These are phyloP conservation scores for Buphagus erythrorhynchus DNA, from an alignment of 2,797 vertebrate species.

Conservation along the genomic window DNA sequence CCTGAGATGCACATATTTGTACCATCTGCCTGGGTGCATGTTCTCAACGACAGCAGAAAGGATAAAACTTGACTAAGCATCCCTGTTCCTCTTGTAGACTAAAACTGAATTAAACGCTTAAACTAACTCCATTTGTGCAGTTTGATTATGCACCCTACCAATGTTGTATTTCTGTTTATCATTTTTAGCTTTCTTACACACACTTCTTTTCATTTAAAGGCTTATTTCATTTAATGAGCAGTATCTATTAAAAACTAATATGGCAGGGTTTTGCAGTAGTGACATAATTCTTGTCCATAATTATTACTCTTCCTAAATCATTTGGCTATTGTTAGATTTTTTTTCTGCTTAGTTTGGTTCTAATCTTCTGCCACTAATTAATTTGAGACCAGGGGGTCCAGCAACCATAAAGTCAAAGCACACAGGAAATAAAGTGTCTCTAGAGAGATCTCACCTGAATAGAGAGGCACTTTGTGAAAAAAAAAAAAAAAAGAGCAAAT, in stretches of 20 bases:
- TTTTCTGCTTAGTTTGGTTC: neutral
- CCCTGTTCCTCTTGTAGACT: neutral
- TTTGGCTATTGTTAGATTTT: neutral
- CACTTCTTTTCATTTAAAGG: neutral
- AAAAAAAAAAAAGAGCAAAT: neutral
- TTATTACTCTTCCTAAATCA: neutral
- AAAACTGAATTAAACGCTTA: neutral
- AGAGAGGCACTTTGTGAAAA: neutral
- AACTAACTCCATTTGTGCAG: neutral
- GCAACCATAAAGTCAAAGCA: neutral
- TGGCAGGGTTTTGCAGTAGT: neutral
- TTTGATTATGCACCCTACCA: neutral
- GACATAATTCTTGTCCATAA: neutral
- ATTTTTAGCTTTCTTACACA: neutral
- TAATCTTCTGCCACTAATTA: neutral
- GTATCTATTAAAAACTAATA: neutral
- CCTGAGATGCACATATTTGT: neutral
- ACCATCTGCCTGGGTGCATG: neutral
- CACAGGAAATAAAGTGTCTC: neutral
- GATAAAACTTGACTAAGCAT: neutral
- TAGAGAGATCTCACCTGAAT: neutral
- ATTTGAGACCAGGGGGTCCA: rapidly evolving
- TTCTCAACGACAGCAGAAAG: neutral
- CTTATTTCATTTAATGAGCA: neutral
- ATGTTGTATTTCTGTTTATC: neutral